Base-by-base conservation (phyloP, 2,797 vertebrate genomes). In the Ateles fusciceps region DNA sequence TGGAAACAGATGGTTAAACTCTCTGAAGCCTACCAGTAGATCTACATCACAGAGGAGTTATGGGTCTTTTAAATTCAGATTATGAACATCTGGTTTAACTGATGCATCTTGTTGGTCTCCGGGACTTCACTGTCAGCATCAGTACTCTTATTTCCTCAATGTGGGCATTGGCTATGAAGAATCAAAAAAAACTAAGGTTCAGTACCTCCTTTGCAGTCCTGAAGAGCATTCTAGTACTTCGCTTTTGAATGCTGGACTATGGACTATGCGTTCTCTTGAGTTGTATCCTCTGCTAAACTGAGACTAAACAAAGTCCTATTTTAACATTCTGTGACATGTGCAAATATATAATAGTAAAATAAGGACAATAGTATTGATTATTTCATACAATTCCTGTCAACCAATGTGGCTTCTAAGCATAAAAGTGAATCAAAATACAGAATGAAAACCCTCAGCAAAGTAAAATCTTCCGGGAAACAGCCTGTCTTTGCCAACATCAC, bases 381-480 rank as follows among this genome's bases (percentile, higher is more conserved):
- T 91, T 83, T 93, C 59, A 42, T 78, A 52, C 26, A 24, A 92
- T 74, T 79, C 44, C 24, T 78, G 28, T 50, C 28, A 85, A 44
- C 30, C 81, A 52, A 55, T 10, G 8, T 85, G 24, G 36, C 42
- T 89, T 93, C 79, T 46, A 86, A 79, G 5, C 42, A 84, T 50
- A 68, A 80, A 83, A 75, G 44, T 52, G 79, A 85, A 95, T 85
- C 36, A 94, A 79, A 68, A 89, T 33, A 93, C 19, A 88, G 71
- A 79, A 86, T 44, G 21, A 48, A 2, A 46, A 50, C 19, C 2
- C 17, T 87, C 39, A 72, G 80, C 39, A 96, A 95, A 71, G 30
- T 78, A 94, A 95, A 87, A 79, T 89, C 89, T 89, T 79, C 22
- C 46, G 36, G 61, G 36, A 94, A 95, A 81, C 21, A 78, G 10